phyloP scores from a whole-genome alignment of 2,797 vertebrate species.

The Salmo trutta region DNA sequence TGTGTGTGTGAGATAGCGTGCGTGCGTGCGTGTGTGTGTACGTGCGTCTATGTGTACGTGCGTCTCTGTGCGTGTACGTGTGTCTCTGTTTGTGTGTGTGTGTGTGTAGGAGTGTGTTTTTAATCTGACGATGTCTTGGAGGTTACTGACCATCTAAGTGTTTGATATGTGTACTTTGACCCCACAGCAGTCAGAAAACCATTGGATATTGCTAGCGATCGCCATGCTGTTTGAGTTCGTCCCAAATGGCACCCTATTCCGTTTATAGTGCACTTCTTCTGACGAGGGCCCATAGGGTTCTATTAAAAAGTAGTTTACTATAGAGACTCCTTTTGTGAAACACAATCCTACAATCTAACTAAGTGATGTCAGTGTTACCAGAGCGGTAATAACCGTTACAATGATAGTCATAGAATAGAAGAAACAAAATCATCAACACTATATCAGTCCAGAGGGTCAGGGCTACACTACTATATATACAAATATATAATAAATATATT shows the following conservation, averaged over 20 bases:
- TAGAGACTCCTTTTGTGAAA: conserved; percentile 51
- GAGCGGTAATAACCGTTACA: conserved; percentile 54
- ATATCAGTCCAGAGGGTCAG: conserved; percentile 18
- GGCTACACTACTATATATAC: neutral
- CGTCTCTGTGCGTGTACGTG: neutral
- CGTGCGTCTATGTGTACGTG: neutral
- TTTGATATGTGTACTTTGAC: conserved; percentile 49
- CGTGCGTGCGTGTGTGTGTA: neutral
- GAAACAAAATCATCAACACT: neutral
- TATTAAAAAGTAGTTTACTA: neutral
- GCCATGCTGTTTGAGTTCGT: conserved; percentile 39
- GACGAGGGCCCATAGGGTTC: neutral
- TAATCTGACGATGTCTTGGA: conserved; percentile 38
- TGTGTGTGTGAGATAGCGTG: neutral
- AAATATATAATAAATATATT: neutral
- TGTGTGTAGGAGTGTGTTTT: neutral
- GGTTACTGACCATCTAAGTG: conserved; percentile 58
- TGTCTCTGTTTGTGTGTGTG: neutral
- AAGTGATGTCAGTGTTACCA: conserved; percentile 66
- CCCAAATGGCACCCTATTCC: neutral
- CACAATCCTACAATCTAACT: conserved; percentile 57
- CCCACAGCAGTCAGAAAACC: conserved; percentile 31
- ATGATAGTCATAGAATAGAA: conserved; percentile 58
- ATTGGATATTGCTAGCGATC: conserved; percentile 28
- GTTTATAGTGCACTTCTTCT: neutral